phyloP scores from a whole-genome alignment of 2,113 vertebrate genomes.

The Zootoca vivipara region DNA sequence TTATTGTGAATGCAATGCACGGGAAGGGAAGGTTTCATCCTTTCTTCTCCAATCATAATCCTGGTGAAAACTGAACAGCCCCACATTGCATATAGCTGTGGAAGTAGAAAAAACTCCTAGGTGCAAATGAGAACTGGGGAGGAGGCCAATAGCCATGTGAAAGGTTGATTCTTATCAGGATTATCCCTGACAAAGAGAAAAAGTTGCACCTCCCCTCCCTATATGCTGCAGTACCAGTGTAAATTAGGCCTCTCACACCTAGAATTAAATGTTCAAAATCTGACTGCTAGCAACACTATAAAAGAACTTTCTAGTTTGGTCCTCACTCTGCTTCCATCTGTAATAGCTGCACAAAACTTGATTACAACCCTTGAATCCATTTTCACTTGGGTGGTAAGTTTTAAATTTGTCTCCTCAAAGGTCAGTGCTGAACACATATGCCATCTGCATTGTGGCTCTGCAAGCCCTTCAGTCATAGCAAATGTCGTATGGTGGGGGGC shows the following conservation, averaged over 20 bases:
- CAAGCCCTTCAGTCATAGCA: not conserved
- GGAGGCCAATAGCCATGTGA: too few relatives aligned
- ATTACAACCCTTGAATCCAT: conserved; percentile 12
- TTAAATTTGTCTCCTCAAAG: conserved; percentile 32
- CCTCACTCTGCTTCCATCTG: conserved; percentile 9
- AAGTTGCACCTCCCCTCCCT: too few relatives aligned
- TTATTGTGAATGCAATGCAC: not conserved
- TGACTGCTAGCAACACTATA: conserved; percentile 3
- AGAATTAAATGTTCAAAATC: not conserved
- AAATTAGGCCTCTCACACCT: too few relatives aligned
- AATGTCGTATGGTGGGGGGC: not conserved
- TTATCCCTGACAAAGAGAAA: too few relatives aligned
- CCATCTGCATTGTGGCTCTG: not conserved
- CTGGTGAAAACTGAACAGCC: not conserved
- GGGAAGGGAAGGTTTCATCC: not conserved
- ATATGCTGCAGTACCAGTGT: too few relatives aligned
- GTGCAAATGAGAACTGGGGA: too few relatives aligned
- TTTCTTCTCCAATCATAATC: not conserved
- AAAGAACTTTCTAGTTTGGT: not conserved
- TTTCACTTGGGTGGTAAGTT: conserved; percentile 33
- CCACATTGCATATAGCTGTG: not conserved
- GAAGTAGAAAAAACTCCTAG: too few relatives aligned
- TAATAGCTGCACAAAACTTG: not conserved
- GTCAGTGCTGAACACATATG: conserved; percentile 20
- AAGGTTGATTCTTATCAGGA: too few relatives aligned